phyloP scores from a whole-genome alignment of 2,113 vertebrate species.

The zebrafish (Danio rerio) region DNA sequence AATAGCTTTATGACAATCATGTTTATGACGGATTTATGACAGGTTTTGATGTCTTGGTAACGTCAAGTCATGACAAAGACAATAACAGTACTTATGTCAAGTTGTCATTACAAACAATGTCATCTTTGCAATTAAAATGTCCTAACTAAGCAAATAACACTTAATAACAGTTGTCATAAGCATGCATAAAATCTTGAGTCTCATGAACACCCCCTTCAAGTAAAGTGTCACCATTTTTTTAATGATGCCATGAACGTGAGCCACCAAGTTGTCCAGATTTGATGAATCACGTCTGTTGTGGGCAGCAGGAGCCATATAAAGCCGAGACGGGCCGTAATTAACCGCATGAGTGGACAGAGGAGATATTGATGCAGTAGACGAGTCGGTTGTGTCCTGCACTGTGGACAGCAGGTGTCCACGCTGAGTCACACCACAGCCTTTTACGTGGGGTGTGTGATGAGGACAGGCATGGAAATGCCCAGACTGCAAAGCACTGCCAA shows the following conservation, averaged over 20 bases:
- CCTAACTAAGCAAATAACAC: too few relatives aligned
- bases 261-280: slow-evolving; percentile 10
- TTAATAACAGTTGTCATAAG: too few relatives aligned
- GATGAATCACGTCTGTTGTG: slow-evolving; percentile 32
- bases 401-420: slow-evolving; percentile 57
- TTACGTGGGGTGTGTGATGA: slow-evolving; percentile 46
- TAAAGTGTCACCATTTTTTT: not conserved
- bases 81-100: too few relatives aligned
- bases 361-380: slow-evolving; percentile 49
- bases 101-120: too few relatives aligned
- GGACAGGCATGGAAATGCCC: slow-evolving; percentile 51
- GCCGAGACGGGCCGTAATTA: slow-evolving; percentile 34
- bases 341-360: slow-evolving; percentile 34
- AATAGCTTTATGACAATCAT: too few relatives aligned
- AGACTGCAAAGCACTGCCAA: slow-evolving; percentile 47
- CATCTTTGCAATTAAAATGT: too few relatives aligned
- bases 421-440: slow-evolving; percentile 56
- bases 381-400: slow-evolving; percentile 53
- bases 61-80: too few relatives aligned
- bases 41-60: too few relatives aligned
- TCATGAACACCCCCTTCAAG: too few relatives aligned
- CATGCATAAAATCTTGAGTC: too few relatives aligned
- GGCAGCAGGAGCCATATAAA: slow-evolving; percentile 29
- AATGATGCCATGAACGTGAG: not conserved
- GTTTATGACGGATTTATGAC: too few relatives aligned